phyloP scores from a whole-genome alignment of 2,888 invertebrate species.

The Drosophila birchii region DNA sequence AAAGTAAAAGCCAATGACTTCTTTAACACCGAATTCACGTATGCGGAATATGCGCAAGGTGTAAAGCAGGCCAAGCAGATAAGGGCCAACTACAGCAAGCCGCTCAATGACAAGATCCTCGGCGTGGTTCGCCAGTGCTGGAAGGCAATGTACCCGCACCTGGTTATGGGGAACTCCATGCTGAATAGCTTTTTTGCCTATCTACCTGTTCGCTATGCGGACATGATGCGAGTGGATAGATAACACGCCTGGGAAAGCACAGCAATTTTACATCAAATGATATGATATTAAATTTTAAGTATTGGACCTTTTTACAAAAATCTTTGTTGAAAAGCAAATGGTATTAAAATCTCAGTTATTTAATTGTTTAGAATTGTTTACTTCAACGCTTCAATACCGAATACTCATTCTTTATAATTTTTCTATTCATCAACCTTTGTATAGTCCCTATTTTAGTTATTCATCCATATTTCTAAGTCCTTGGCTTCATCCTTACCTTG shows the following conservation, averaged over 20 bases:
- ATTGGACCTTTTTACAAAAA: background rate
- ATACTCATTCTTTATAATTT: no score
- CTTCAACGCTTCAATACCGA: background rate
- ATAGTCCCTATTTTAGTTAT: no score
- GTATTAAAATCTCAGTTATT: background rate
- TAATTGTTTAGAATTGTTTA: background rate
- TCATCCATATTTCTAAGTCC: no score
- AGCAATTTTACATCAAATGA: background rate
- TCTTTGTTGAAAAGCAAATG: background rate
- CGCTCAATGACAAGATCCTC: slow-evolving; percentile 16
- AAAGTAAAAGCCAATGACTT: background rate
- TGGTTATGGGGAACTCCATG: slow-evolving; percentile 11
- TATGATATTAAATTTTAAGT: slow-evolving; percentile 5
- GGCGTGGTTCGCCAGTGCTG: slow-evolving; percentile 11
- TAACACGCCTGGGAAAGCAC: no score
- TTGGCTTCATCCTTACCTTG: no score
- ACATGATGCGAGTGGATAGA: slow-evolving; percentile 12
- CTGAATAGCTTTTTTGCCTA: slow-evolving; percentile 31
- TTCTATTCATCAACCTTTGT: no score
- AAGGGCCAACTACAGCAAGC: background rate
- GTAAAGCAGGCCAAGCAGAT: background rate
- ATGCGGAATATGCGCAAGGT: background rate
- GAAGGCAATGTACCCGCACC: slow-evolving; percentile 12
- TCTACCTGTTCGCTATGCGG: slow-evolving; percentile 30
- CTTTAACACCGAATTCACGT: background rate